phyloP scores from a whole-genome alignment of 1,140 invertebrate genomes.

The Metaphire vulgaris region DNA sequence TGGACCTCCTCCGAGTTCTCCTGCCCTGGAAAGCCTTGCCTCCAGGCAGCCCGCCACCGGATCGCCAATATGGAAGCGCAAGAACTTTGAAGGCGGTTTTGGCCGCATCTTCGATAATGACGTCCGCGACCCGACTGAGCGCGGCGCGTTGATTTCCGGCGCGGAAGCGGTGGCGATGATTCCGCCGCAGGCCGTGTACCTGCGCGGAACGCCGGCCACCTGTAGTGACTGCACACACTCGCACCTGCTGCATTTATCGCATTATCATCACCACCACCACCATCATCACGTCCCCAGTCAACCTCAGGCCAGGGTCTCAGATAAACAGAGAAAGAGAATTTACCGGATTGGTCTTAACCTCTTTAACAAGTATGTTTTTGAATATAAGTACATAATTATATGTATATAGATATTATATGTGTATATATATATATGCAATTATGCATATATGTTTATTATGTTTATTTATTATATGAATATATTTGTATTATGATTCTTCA shows the following conservation, averaged over 20 bases:
- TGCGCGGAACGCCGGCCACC: neutral
- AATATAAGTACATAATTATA: no score
- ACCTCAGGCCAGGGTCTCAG: conserved; percentile 43
- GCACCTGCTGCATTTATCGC: conserved; percentile 32
- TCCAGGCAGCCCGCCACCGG: neutral
- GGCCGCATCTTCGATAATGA: neutral
- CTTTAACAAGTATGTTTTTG: conserved; percentile 85
- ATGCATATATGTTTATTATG: no score
- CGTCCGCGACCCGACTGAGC: neutral
- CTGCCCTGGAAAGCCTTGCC: neutral
- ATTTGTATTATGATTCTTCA: no score
- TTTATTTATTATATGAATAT: no score
- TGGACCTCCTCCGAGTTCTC: neutral
- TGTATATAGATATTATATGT: no score
- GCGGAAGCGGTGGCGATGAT: neutral
- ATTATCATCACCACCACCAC: conserved; percentile 39
- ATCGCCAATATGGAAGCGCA: conserved; percentile 63
- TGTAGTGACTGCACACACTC: neutral
- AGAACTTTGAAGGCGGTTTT: conserved; percentile 42
- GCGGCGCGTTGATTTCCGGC: neutral
- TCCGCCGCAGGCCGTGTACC: neutral
- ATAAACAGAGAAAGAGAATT: conserved; percentile 66
- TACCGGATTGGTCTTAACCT: conserved; percentile 96
- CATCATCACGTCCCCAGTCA: conserved; percentile 33
- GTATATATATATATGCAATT: no score